These are phyloP conservation scores for Troides helena DNA, from an alignment of 2,888 invertebrate species.

Conservation along the genomic window DNA sequence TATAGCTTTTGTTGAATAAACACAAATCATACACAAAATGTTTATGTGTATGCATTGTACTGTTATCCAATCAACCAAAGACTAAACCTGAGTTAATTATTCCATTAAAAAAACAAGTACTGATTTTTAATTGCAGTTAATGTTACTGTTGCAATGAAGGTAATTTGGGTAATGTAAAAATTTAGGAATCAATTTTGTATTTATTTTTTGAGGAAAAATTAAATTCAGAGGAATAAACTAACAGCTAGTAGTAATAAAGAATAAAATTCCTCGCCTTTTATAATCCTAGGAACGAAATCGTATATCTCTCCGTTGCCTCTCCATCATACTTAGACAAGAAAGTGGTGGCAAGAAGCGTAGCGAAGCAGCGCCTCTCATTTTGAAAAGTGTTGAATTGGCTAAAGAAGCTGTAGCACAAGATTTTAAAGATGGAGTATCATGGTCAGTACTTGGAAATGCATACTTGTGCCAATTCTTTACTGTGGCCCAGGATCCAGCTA, in stretches of 20 bases:
- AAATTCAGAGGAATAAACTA: neutral
- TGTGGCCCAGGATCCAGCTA: constrained; percentile 85
- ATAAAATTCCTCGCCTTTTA: constrained; percentile 16
- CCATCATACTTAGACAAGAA: constrained; percentile 89
- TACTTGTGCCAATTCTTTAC: constrained; percentile 90
- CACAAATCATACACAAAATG: no score
- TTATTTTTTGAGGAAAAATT: no score
- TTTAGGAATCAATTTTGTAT: no score
- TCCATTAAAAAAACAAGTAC: no score
- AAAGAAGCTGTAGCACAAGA: constrained; percentile 91
- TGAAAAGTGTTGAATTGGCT: constrained; percentile 87
- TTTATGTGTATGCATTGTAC: no score
- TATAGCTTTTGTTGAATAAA: no score
- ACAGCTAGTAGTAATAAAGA: neutral
- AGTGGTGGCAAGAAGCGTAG: constrained; percentile 56
- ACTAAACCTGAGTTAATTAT: no score
- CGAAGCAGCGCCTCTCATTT: constrained; percentile 81
- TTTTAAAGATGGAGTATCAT: constrained; percentile 88
- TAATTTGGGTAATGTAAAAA: no score
- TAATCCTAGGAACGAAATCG: constrained; percentile 84
- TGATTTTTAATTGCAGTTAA: no score
- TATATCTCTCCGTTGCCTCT: constrained; percentile 87
- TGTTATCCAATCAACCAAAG: no score
- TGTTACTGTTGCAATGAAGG: no score
- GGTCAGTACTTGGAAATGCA: constrained; percentile 92